Base-by-base conservation (phyloP, 2,888 invertebrate genomes). In the Philaethria dido region DNA sequence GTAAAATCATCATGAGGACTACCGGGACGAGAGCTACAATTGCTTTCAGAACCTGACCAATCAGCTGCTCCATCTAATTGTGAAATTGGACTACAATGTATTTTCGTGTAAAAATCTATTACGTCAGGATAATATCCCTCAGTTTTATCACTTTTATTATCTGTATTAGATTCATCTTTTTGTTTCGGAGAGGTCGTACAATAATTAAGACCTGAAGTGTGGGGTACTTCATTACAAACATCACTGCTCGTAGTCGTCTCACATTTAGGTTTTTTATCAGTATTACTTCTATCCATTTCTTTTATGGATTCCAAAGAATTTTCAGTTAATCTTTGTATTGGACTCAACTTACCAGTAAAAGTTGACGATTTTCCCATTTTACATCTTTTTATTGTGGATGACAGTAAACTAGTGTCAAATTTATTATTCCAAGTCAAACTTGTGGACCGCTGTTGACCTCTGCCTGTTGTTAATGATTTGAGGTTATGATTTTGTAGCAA, bases 61-160 rank as follows among this genome's bases (percentile, higher is more conserved):
- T 96, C 96, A 47, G 94, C 94, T 0, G 95, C 93, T 2, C 96
- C 96, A 79, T 95, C 96, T 69, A 95, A 85, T 84, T 96, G 95
- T 52, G 95, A 94, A 72, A 96, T 94, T 64, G 93, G 93, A 73
- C 93, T 93, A 74, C 93, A 93, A 64, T 92, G 92, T 73, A 93
- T 93, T 77, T 93, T 93, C 0, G 93, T 93, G 61, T 93, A 93
- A 73, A 93, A 93, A 74, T 93, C 93, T 67, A 93, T 93, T 2
- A 93, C 93, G 69, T 93, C 92, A 54, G 90, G 82, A 65, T 89
- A 92, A 68, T 91, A 91, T 14, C 87, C 90, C 60, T 92, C 90
- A 13, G 84, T 81, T 74, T 93, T 93, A 68, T 91, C 88, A 20
- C 80, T 70, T 74, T 92, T 92, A 45, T 44, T 55, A 48, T 86